These are phyloP conservation scores for Ametastegia equiseti DNA, from an alignment of 2,888 invertebrate genomes.

Conservation along the genomic window DNA sequence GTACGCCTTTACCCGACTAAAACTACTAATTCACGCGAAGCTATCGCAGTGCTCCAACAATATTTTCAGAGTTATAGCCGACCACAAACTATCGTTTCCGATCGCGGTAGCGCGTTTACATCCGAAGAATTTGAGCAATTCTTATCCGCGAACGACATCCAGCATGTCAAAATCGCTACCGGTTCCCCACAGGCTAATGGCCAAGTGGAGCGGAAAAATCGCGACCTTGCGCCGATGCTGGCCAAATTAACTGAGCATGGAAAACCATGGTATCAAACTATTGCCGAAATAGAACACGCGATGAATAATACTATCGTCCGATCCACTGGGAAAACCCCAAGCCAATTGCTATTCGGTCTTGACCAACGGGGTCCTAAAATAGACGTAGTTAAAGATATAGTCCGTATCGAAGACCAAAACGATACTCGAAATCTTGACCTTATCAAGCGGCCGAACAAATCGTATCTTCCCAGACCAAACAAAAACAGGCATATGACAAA, in stretches of 20 bases:
- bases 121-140: background rate
- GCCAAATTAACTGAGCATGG: background rate
- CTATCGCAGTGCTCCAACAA: no score
- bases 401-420: background rate
- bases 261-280: no score
- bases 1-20: no score
- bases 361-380: background rate
- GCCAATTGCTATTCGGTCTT: background rate
- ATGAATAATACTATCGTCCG: constrained; percentile 15
- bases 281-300: background rate
- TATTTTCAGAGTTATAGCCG: background rate
- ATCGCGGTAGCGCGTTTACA: constrained; percentile 1
- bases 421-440: background rate
- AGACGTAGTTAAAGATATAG: background rate
- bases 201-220: constrained; percentile 26
- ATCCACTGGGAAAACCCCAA: background rate
- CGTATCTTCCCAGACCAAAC: background rate
- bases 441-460: background rate
- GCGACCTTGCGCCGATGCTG: background rate
- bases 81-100: background rate
- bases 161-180: constrained; percentile 19
- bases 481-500: background rate
- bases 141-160: background rate
- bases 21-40: background rate
- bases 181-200: constrained; percentile 34